Percentiles rank a stretch among this genome's conserved stretches.
phyloP scores from a whole-genome alignment of 2,888 invertebrate species.

The Polia nebulosa region DNA sequence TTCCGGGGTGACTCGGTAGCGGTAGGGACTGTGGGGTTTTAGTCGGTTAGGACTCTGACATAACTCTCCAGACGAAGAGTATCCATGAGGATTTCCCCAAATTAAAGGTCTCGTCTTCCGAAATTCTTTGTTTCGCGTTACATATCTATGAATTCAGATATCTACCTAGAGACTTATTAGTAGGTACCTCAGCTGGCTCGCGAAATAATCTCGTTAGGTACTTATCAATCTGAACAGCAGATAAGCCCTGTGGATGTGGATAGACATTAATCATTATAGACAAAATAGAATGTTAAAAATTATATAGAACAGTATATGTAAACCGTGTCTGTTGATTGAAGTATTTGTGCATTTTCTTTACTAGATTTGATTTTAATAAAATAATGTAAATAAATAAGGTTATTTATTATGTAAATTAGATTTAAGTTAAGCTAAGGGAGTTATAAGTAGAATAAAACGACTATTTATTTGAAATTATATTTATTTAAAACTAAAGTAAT shows the following conservation, averaged over 20 bases:
- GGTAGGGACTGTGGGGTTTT: no score
- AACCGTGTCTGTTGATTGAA: not conserved
- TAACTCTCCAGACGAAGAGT: no score
- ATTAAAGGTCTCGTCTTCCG: no score
- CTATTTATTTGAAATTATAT: constrained; percentile 50
- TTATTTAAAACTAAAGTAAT: constrained; percentile 51
- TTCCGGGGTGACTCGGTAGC: no score
- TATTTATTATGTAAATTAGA: not conserved
- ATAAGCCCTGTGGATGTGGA: not conserved
- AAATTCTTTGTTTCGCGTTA: no score
- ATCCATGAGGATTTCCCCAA: no score
- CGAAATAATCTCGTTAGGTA: not conserved
- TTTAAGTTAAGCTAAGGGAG: not conserved
- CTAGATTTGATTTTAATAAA: not conserved
- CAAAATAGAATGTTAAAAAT: not conserved
- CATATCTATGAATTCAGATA: not conserved
- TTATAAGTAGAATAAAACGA: constrained; percentile 40
- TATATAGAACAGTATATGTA: not conserved
- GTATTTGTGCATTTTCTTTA: not conserved
- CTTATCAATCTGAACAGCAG: not conserved
- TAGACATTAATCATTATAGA: not conserved
- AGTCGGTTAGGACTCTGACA: no score
- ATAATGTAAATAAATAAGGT: not conserved
- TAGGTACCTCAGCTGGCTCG: not conserved
- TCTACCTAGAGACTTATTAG: not conserved